These are phyloP conservation scores for Acleris literana DNA, from an alignment of 2,888 invertebrate species.

Conservation along the genomic window DNA sequence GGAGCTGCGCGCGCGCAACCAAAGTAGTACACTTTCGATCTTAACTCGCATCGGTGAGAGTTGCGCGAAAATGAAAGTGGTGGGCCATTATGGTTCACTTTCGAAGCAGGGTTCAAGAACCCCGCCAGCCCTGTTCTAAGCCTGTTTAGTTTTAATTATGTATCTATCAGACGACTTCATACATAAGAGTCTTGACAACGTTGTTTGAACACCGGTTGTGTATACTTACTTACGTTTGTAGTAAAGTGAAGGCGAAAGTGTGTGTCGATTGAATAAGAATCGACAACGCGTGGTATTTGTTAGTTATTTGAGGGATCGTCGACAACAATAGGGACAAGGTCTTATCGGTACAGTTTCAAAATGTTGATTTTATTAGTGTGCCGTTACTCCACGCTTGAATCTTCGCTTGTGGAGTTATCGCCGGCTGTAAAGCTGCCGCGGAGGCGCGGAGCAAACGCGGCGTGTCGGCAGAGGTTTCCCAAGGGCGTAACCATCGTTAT, in stretches of 20 bases:
- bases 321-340: constrained; percentile 4
- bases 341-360: neutral
- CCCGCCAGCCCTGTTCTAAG: constrained; percentile 63
- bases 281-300: neutral
- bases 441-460: constrained; percentile 14
- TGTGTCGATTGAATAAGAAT: constrained; percentile 27
- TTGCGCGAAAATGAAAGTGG: constrained; percentile 86
- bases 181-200: constrained; percentile 33
- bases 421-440: constrained; percentile 2
- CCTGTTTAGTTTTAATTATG: constrained; percentile 62
- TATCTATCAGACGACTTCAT: constrained; percentile 29
- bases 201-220: constrained; percentile 26
- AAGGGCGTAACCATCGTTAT: constrained; percentile 20
- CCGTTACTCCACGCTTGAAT: neutral
- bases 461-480: constrained; percentile 23
- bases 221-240: constrained; percentile 15
- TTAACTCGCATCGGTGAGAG: constrained; percentile 79
- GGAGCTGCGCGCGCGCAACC: constrained; percentile 75
- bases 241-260: constrained; percentile 35
- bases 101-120: constrained; percentile 78
- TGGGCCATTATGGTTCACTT: constrained; percentile 82
- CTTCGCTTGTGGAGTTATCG: constrained; percentile 7
- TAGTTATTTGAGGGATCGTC: neutral
- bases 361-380: neutral
- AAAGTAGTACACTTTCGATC: constrained; percentile 83